Conservation (phyloP, 2,888 invertebrate genomes). For the Sesia apiformis region DNA sequence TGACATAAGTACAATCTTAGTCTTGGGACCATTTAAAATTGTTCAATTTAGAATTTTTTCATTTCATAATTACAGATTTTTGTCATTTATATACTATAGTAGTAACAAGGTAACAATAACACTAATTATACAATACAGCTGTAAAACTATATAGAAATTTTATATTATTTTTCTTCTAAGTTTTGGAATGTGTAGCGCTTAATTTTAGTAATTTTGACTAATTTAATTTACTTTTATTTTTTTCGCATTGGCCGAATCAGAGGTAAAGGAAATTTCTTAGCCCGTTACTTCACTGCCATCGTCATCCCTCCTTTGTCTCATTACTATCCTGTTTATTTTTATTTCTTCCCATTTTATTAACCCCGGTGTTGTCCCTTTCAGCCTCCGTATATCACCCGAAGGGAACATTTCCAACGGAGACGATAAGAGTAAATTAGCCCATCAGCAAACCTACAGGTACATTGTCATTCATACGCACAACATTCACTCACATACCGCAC, state of each 20-base stretch:
- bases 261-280: conserved; percentile 50
- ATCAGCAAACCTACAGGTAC: conserved; percentile 87
- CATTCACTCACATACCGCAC: conserved; percentile 21
- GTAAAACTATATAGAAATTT: too few species aligned
- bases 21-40: too few species aligned
- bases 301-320: conserved; percentile 33
- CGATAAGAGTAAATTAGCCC: conserved; percentile 79
- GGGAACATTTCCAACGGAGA: conserved; percentile 77
- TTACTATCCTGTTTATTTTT: conserved; percentile 13
- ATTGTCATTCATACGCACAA: conserved; percentile 36
- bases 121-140: too few species aligned
- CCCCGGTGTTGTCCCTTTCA: conserved; percentile 74
- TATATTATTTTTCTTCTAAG: too few species aligned
- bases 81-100: too few species aligned
- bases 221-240: conserved; percentile 32
- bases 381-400: conserved; percentile 75
- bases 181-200: neutral
- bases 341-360: conserved; percentile 45
- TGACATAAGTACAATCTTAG: too few species aligned
- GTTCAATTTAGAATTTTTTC: too few species aligned
- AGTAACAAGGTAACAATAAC: too few species aligned
- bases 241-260: conserved; percentile 63
- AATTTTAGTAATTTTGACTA: conserved; percentile 1
- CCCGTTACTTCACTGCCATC: conserved; percentile 38
- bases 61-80: too few species aligned